These are phyloP conservation scores for Mustelus asterias DNA, from an alignment of 2,113 vertebrate species.

Conservation along the genomic window DNA sequence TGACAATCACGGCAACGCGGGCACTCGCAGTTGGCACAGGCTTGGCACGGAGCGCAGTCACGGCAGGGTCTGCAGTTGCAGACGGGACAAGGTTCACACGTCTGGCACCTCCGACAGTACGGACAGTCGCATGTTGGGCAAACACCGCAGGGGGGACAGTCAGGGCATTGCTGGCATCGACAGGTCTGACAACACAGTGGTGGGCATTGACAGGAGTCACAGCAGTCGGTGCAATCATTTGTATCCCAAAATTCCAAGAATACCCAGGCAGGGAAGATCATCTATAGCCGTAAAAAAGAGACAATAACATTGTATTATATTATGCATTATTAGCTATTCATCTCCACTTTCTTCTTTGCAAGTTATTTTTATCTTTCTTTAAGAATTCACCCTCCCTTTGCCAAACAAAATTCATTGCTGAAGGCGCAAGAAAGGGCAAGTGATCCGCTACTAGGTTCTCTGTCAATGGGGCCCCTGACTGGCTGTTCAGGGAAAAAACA, in stretches of 20 bases:
- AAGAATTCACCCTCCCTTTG: not conserved
- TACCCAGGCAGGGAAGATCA: slow-evolving; percentile 23
- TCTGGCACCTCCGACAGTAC: not conserved
- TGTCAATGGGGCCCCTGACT: not conserved
- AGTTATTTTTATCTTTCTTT: not conserved
- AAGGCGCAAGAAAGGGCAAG: not conserved
- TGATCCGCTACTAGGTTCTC: not conserved
- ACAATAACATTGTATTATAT: not conserved
- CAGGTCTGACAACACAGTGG: not conserved
- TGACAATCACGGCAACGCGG: not conserved
- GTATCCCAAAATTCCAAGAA: slow-evolving; percentile 6
- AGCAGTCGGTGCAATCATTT: slow-evolving; percentile 12
- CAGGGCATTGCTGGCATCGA: not conserved
- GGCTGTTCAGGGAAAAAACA: not conserved
- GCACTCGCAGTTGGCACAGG: not conserved
- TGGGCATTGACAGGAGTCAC: not conserved
- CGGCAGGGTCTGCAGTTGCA: slow-evolving; percentile 17
- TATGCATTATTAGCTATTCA: not conserved
- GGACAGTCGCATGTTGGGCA: not conserved
- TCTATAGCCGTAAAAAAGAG: not conserved
- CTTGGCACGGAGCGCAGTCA: not conserved
- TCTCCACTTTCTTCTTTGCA: not conserved
- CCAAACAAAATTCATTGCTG: not conserved
- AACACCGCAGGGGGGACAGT: not conserved
- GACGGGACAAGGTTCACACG: not conserved